A percentile compares a stretch with the other conserved stretches of the same genome.
Evolutionary conservation across 2,888 invertebrate genomes (phyloP).

Genomic region (Stramonita haemastoma): DNA sequence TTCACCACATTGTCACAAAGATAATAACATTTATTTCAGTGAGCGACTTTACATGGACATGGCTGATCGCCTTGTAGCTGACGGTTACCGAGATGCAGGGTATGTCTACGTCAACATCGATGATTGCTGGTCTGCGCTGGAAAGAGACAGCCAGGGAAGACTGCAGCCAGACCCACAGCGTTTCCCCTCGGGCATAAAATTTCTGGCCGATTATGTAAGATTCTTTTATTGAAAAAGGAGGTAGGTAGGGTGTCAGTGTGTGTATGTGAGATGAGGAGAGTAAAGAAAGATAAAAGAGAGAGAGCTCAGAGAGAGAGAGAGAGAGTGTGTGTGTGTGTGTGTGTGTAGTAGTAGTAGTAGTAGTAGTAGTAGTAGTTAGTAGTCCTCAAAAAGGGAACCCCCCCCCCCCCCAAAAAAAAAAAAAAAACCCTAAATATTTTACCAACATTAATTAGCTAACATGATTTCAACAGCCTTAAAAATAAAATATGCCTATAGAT

Average conservation of each 20-base stretch:
- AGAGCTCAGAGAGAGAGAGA: no score
- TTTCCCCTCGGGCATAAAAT: conserved; percentile 95
- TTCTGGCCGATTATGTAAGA: conserved; percentile 93
- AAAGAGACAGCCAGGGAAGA: conserved; percentile 85
- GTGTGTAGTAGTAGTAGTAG: no score
- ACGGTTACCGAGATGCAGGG: conserved; percentile 93
- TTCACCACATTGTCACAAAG: no score
- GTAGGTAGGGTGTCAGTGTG: not conserved
- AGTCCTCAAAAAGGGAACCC: no score
- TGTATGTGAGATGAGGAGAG: not conserved
- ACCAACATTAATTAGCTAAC: no score
- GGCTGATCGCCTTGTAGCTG: conserved; percentile 81
- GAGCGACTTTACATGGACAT: conserved; percentile 77
- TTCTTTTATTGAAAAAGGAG: not conserved
- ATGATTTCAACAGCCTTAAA: no score
- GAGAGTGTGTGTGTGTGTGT: not conserved
- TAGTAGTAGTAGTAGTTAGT: no score
- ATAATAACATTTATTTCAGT: conserved; percentile 58
- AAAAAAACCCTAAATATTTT: no score
- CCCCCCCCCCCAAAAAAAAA: no score
- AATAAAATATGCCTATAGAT: no score
- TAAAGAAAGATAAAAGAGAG: no score
- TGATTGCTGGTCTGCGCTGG: conserved; percentile 93
- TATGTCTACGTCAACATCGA: conserved; percentile 86
- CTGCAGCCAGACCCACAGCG: conserved; percentile 90